A percentile compares a stretch with the other conserved stretches of the same genome.
These are phyloP conservation scores for Bombus waltoni DNA, from an alignment of 1,140 invertebrate species.

Conservation along the genomic window DNA sequence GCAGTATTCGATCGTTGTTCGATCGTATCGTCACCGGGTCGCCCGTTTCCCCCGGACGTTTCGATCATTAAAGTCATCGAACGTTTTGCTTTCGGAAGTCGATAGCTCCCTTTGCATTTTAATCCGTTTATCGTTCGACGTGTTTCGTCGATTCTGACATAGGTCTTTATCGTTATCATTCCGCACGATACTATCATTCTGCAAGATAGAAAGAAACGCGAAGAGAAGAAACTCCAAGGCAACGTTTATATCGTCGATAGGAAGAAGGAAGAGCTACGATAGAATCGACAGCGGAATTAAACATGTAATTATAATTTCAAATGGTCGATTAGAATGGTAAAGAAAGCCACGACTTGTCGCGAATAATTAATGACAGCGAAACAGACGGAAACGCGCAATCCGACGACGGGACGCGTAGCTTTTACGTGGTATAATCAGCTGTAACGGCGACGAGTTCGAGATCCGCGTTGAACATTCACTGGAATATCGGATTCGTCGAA, in stretches of 20 bases:
- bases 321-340: neutral
- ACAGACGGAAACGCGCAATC: neutral
- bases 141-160: neutral
- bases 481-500: neutral
- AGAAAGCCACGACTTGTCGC: neutral
- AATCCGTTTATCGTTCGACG: neutral
- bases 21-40: neutral
- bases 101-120: neutral
- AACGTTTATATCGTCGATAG: neutral
- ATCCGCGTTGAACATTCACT: neutral
- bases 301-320: neutral
- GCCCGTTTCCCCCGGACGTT: neutral
- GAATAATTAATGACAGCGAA: neutral
- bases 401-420: conserved; percentile 12
- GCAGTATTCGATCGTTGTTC: conserved; percentile 44
- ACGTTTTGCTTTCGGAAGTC: neutral
- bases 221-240: no score
- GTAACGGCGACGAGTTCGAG: neutral
- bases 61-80: neutral
- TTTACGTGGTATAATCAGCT: neutral
- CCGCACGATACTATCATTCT: neutral
- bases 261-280: neutral
- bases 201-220: neutral
- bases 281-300: neutral
- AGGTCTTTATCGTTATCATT: neutral